phyloP scores from a whole-genome alignment of 2,113 vertebrate species.

The Otolemur garnettii region DNA sequence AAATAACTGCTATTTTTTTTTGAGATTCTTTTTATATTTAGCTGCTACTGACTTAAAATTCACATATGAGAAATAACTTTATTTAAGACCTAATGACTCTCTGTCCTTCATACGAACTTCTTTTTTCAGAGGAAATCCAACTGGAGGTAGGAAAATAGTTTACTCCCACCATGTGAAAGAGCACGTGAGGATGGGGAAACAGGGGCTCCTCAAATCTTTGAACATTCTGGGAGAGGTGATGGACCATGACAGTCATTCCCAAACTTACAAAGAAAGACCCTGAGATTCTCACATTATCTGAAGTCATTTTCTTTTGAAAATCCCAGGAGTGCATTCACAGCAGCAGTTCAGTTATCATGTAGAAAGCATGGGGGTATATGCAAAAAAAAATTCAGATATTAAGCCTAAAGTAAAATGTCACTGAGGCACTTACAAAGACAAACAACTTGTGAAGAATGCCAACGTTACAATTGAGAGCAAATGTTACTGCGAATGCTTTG shows the following conservation, averaged over 20 bases:
- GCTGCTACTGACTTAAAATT: not conserved
- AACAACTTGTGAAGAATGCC: not conserved
- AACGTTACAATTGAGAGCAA: not conserved
- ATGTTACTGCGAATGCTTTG: not conserved
- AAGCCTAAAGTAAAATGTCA: slow-evolving; percentile 2
- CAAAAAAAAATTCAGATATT: not conserved
- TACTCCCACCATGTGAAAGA: not conserved
- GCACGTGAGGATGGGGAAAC: not conserved
- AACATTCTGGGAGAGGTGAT: not conserved
- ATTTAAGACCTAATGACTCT: not conserved
- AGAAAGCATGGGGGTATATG: not conserved
- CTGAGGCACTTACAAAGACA: not conserved
- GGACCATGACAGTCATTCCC: not conserved
- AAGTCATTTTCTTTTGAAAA: not conserved
- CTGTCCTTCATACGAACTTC: not conserved
- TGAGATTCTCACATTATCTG: slow-evolving; percentile 10
- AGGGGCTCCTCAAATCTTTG: not conserved
- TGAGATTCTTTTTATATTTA: not conserved
- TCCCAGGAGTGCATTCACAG: not conserved
- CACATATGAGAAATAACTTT: not conserved
- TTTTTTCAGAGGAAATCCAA: slow-evolving; percentile 22
- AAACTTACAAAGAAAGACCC: not conserved
- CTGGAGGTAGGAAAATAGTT: not conserved
- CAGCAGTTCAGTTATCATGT: slow-evolving; percentile 38
- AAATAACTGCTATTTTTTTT: not conserved